Base-by-base conservation (phyloP, 1,140 invertebrate genomes). In the Macrostomum lignano region DNA sequence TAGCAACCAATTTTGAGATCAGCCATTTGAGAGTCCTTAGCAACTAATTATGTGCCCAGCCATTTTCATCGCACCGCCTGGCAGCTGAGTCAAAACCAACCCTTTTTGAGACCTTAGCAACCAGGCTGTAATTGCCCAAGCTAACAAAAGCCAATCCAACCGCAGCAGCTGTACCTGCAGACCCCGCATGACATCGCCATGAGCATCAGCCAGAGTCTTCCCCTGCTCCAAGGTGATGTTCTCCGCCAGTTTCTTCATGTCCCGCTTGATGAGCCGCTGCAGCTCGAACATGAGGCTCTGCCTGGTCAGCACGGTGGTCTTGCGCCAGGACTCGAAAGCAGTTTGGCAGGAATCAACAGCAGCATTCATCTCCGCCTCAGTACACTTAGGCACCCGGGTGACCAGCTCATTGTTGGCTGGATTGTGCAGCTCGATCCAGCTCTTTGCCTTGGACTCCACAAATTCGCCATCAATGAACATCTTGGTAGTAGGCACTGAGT, bases 211-310 rank as follows among this genome's bases (percentile, higher is more conserved):
- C 30, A 84, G 60, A 0, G 91, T 98, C 57, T 98, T 98, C 17
- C 91, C 91, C 62, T 98, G 88, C 61, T 98, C 88, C 43, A 65
- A 58, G 7, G 88, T 94, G 21, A 98, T 75, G 49, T 72, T 84
- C 37, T 71, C 68, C 1, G 84, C 84, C 35, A 98, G 59, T 48
- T 74, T 68, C 63, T 74, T 72, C 61, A 73, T 67, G 46, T 78
- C 70, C 25, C 67, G 53, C 39, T 70, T 70, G 40, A 78, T 74
- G 10, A 78, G 61, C 33, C 68, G 60, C 48, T 77, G 73, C 34
- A 71, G 74, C 47, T 74, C 81, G 44, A 98, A 76, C 78, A 98
- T 91, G 13, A 82, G 62, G 52, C 84, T 78, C 57, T 98, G 86
- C 32, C 91, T 65, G 0, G 75, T 74, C 24, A 98, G 62, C 19